These are phyloP conservation scores for Halotydeus destructor DNA, from an alignment of 1,140 invertebrate species.

Conservation along the genomic window DNA sequence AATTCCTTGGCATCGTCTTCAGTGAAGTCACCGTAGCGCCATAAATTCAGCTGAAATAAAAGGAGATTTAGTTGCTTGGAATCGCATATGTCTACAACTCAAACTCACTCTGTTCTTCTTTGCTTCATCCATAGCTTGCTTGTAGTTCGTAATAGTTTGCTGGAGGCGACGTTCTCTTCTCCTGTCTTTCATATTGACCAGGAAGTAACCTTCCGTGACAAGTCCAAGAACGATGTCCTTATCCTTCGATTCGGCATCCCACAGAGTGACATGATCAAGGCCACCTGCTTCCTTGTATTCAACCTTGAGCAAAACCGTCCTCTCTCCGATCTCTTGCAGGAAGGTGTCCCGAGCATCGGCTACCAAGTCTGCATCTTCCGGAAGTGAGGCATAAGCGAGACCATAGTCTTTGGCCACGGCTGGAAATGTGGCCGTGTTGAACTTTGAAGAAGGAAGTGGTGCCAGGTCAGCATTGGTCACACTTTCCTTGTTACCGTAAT, in stretches of 20 bases:
- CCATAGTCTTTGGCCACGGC: conserved; percentile 65
- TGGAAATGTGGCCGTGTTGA: conserved; percentile 21
- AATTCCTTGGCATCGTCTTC: conserved; percentile 86
- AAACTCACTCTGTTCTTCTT: conserved; percentile 44
- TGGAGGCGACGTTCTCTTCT: conserved; percentile 55
- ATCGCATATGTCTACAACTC: background rate
- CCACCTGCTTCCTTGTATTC: conserved; percentile 30
- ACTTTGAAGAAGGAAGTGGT: conserved; percentile 10
- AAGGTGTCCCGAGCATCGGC: conserved; percentile 20
- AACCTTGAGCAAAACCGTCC: conserved; percentile 28
- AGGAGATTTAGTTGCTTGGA: conserved; percentile 7
- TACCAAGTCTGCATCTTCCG: conserved; percentile 29
- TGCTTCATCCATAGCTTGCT: conserved; percentile 57
- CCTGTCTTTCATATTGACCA: conserved; percentile 43
- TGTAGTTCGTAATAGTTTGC: conserved; percentile 57
- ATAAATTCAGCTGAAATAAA: conserved; percentile 48
- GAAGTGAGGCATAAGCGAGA: conserved; percentile 58
- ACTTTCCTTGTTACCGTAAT: conserved; percentile 64
- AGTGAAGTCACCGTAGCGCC: conserved; percentile 87
- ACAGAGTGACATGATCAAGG: conserved; percentile 41
- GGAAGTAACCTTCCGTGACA: conserved; percentile 58
- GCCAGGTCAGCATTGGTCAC: conserved; percentile 9
- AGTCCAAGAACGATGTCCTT: conserved; percentile 61
- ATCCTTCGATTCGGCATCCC: conserved; percentile 41
- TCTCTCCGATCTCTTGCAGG: conserved; percentile 22